Evolutionary conservation across 2,888 invertebrate genomes (phyloP).

Genomic region (Drosophila fungiperda): DNA sequence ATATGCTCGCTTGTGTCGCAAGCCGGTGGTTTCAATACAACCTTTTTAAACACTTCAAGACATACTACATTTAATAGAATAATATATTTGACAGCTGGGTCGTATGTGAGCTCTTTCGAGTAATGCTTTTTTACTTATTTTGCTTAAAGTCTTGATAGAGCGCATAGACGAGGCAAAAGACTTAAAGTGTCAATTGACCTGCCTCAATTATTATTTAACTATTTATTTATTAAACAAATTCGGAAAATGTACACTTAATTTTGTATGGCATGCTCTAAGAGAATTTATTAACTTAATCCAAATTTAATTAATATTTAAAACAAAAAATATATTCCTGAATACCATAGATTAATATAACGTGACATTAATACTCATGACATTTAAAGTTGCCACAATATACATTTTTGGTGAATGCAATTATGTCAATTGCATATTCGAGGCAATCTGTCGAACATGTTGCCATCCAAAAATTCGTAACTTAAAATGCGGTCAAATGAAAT

Average conservation of each 20-base stretch:
- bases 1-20: not conserved
- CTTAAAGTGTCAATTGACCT: not conserved
- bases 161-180: not conserved
- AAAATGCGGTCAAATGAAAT: conserved; percentile 21
- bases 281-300: not conserved
- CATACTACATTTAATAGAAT: not conserved
- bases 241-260: not conserved
- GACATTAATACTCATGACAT: not conserved
- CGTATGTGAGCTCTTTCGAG: not conserved
- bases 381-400: not conserved
- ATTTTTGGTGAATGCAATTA: not conserved
- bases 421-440: not conserved
- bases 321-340: not conserved
- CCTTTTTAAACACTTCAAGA: not conserved
- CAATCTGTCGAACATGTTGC: conserved; percentile 7
- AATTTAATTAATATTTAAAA: not conserved
- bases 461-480: conserved; percentile 9
- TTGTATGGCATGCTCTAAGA: not conserved
- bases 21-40: not conserved
- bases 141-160: not conserved
- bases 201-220: not conserved
- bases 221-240: not conserved
- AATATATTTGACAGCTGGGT: not conserved
- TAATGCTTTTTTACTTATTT: not conserved
- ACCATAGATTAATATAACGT: not conserved